Evolutionary conservation across 2,888 invertebrate genomes (phyloP), one percentile per base, ranked within the genome.

Genomic region (Linyphia triangularis): DNA sequence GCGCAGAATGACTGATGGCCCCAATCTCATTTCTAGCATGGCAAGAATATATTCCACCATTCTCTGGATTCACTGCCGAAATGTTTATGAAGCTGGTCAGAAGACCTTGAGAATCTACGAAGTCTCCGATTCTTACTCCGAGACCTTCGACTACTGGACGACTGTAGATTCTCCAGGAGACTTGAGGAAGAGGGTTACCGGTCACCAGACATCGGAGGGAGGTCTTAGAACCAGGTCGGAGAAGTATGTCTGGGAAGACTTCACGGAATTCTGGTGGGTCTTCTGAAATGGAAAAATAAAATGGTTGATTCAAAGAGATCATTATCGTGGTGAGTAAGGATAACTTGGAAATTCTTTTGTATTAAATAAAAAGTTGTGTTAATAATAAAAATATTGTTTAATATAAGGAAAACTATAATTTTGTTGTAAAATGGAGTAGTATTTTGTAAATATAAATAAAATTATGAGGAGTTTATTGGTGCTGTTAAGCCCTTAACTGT

Each of bases 31-130:
- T 90, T 16, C 83, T 85, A 4, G 90, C 90, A 16, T 88, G 83
- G 26, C 90, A 90, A 4, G 90, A 85, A 28, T 90, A 90, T 3
- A 82, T 77, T 16, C 90, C 90, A 0, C 90, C 90, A 33, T 90
- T 85, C 13, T 90, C 90, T 3, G 85, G 61, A 7, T 65, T 85
- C 7, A 89, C 82, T 0, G 85, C 75, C n/a, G 85, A 86, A 13
- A 90, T 90, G 65, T 90, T 90, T 22, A 90, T 85, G 72, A 90
- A 90, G 26, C 90, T 90, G 61, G 79, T 88, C 1, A 90, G 78
- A 9, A 89, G 30, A 2, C 88, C 90, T 61, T 85, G 88, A 0
- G 85, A 78, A 28, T 90, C 90, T n/a, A 90, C 90, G 19, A 90
- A 90, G 30, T 90, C 90, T 0, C 90, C 90, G 3, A 90, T 82